Base-by-base conservation (phyloP, 2,888 invertebrate genomes). In the Synanthedon tipuliformis region DNA sequence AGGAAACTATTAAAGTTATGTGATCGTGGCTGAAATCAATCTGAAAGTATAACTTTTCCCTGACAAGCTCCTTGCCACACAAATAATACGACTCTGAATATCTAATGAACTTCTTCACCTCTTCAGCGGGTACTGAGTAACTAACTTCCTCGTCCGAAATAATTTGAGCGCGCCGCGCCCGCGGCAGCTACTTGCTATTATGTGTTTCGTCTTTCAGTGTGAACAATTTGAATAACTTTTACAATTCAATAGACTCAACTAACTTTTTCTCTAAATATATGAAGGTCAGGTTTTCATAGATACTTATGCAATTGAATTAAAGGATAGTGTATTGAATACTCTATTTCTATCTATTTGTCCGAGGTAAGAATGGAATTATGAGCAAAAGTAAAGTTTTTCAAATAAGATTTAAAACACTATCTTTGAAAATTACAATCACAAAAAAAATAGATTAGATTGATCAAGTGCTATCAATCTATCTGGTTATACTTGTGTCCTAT, bases 191-290 rank as follows among this genome's bases (percentile, higher is more conserved):
- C 65, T 68, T 73, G 75, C 73, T 78, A 78, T 79, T 77, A 75
- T 72, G 68, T 76, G 71, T 75, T 78, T 78, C 69, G 66, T 67
- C 66, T 78, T 75, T 73, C 72, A 77, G 71, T 71, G 65, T 62
- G 65, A 66, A 69, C 68, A 75, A 73, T 73, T 75, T 72, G 64
- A 71, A 72, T 69, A 65, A 67, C 64, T 72, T 71, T 62, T 66
- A 68, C 69, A 69, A 73, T 68, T 69, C 8, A 45, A 34, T 34
- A 34, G 34, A 8, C 10, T 34, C 34, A 3, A 27, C 27, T 27
- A 27, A 27, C 27, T 27, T 27, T 27, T 27, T 27, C 27, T 8
- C 27, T 27, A 27, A 27, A 27, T 27, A 27, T 1, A 27, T 27
- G 1, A 27, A 27, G 8, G 27, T 27, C 27, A 27, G 8, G 8